These are phyloP conservation scores for Marisa cornuarietis DNA, from an alignment of 1,140 invertebrate species.

Conservation along the genomic window DNA sequence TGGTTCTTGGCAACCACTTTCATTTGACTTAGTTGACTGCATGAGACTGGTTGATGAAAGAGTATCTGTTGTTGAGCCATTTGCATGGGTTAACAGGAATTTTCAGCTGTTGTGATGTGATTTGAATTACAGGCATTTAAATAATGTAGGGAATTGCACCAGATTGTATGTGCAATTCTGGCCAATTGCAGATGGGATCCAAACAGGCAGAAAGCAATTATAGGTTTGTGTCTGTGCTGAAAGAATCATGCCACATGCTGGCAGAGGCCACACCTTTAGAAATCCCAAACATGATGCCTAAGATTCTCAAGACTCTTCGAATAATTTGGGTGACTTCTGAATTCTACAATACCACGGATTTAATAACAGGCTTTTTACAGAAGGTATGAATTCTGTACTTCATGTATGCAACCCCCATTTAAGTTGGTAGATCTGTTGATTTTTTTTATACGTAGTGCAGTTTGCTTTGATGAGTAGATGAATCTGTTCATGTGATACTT, in stretches of 20 bases:
- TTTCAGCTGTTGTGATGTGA: too few relatives aligned
- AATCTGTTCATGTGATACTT: background rate
- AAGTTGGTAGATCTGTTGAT: background rate
- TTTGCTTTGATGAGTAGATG: background rate
- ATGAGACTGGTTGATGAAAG: too few relatives aligned
- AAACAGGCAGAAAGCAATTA: conserved; percentile 82
- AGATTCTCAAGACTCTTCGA: conserved; percentile 79
- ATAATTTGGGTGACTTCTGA: conserved; percentile 86
- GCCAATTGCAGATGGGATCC: conserved; percentile 69
- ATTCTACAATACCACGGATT: conserved; percentile 75
- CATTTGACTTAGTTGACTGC: too few relatives aligned
- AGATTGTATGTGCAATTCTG: background rate
- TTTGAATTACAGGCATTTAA: background rate
- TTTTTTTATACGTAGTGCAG: background rate
- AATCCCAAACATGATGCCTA: conserved; percentile 75
- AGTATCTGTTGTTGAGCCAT: too few relatives aligned
- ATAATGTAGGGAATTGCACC: too few relatives aligned
- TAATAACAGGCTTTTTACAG: conserved; percentile 78
- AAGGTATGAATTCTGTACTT: conserved; percentile 60
- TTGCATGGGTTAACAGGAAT: too few relatives aligned
- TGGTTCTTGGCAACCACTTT: too few relatives aligned
- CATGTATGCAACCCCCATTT: background rate
- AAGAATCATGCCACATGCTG: conserved; percentile 76
- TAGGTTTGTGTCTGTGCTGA: conserved; percentile 79
- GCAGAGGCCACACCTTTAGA: conserved; percentile 73